Evolutionary conservation across 2,888 invertebrate genomes (phyloP).

Genomic region (Caenorhabditis macrosperma): DNA sequence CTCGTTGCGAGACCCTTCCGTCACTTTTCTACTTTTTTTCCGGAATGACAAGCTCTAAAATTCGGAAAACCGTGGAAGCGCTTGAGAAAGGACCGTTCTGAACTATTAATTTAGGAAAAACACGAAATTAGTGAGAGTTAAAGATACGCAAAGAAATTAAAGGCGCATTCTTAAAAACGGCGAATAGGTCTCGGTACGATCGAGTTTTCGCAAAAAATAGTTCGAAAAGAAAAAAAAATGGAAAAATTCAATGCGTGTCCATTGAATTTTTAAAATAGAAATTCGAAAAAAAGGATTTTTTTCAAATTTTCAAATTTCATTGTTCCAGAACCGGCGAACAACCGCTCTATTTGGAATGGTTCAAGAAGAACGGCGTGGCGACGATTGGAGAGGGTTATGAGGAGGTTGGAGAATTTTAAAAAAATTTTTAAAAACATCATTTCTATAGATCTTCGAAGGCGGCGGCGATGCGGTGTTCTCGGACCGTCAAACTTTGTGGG

Average conservation of each 20-base stretch:
- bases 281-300: neutral
- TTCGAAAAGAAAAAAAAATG: neutral
- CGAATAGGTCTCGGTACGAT: too few relatives aligned
- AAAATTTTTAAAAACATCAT: neutral
- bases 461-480: constrained; percentile 80
- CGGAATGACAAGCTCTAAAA: too few relatives aligned
- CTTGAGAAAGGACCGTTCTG: too few relatives aligned
- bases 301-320: neutral
- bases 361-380: constrained; percentile 73
- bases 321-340: constrained; percentile 75
- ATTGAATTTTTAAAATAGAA: too few relatives aligned
- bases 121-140: too few relatives aligned
- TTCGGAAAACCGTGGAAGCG: too few relatives aligned
- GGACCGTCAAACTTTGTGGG: constrained; percentile 76
- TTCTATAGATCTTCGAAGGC: constrained; percentile 71
- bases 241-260: too few relatives aligned
- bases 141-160: too few relatives aligned
- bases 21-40: too few relatives aligned
- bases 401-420: constrained; percentile 38
- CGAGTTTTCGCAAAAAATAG: neutral
- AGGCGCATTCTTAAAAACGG: too few relatives aligned
- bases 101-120: too few relatives aligned
- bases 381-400: constrained; percentile 75
- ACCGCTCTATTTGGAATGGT: constrained; percentile 78
- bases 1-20: too few relatives aligned